phyloP scores from a whole-genome alignment of 1,140 invertebrate species.

The Globodera rostochiensis region DNA sequence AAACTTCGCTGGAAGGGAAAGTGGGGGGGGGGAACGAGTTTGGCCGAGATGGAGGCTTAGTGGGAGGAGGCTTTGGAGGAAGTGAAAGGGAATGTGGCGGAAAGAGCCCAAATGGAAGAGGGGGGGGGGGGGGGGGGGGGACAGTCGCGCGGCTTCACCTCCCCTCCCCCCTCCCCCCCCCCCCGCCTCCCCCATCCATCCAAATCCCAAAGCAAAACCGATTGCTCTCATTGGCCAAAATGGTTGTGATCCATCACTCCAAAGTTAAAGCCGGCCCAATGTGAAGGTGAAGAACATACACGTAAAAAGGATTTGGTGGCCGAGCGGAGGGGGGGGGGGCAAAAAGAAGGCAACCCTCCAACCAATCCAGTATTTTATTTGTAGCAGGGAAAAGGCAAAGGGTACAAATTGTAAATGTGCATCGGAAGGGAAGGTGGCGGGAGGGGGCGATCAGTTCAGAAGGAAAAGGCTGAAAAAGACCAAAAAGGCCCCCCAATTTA shows the following conservation, averaged over 20 bases:
- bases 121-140: too few relatives aligned
- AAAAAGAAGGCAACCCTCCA: background rate
- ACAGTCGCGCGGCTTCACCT: background rate
- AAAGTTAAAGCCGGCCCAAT: background rate
- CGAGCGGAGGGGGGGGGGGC: too few relatives aligned
- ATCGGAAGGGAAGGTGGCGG: too few relatives aligned
- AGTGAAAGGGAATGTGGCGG: background rate
- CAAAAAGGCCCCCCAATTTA: too few relatives aligned
- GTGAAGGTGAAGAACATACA: too few relatives aligned
- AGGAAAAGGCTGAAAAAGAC: background rate
- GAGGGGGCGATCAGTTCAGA: too few relatives aligned
- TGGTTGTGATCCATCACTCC: background rate
- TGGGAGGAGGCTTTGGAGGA: background rate
- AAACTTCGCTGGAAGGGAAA: conserved; percentile 8
- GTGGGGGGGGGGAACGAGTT: conserved; percentile 12
- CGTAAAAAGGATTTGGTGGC: too few relatives aligned
- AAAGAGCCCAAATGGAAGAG: too few relatives aligned
- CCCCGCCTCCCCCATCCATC: too few relatives aligned
- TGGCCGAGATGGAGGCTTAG: background rate
- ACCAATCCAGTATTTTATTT: background rate
- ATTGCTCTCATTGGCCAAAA: background rate
- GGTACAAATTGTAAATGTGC: too few relatives aligned
- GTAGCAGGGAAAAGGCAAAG: background rate
- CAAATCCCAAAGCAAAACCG: background rate
- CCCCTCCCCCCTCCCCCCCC: too few relatives aligned